Evolutionary conservation across 2,888 invertebrate species (phyloP), one percentile per base, ranked within the genome.

Genomic region (Encarsia formosa): DNA sequence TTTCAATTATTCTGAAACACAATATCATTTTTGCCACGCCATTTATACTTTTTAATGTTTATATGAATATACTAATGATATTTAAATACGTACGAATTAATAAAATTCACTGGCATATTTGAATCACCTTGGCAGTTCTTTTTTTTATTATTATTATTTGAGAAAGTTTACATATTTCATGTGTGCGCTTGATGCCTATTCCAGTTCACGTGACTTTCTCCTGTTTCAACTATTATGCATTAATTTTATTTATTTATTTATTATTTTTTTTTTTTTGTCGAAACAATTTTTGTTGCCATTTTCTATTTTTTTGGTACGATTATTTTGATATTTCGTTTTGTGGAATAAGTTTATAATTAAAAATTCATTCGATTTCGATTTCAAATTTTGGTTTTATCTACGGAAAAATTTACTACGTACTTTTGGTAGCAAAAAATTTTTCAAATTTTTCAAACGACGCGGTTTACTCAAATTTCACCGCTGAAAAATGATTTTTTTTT

Each of bases 101-200:
- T 69, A 70, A 73, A 73, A 73, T 73, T 72, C 73, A 68, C 72
- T 71, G 73, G 73, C 73, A 73, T 65, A 58, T 69, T 68, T 72
- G 65, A 69, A 73, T 72, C 68, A 69, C 69, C 68, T 68, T 73
- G 73, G 73, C 72, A 73, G 73, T 73, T 72, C 70, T 66, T 71
- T 47, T 47, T 50, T 48, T 18, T 43, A 5, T 31, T 19, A 69
- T 68, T 70, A 66, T 71, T 62, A 59, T 56, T 61, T 63, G 66
- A 67, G 68, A 70, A 54, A 51, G 42, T 42, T 54, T 57, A 48
- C 45, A 49, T 51, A 49, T 64, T 69, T 64, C 65, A 66, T 64
- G 63, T 71, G 70, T 70, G 71, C 71, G 71, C 65, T 69, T 67
- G 63, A 65, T 65, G 41, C 58, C 63, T 42, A 49, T 39, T 53